Conservation (phyloP, 2,113 vertebrate genomes). For the Coracopsis vasa region DNA sequence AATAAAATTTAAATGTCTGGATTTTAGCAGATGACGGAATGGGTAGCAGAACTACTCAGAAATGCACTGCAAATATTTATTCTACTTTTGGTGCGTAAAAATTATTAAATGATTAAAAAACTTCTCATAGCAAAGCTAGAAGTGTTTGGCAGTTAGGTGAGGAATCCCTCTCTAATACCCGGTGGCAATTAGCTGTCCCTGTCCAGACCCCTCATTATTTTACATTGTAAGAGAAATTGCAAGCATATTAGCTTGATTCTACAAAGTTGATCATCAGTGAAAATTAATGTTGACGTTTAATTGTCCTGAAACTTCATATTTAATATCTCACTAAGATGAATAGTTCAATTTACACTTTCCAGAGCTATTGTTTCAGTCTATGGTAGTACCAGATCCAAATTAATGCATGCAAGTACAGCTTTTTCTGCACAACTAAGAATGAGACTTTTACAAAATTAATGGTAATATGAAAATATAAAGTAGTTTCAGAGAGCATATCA, state of each 20-base stretch:
- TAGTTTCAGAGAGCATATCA: neutral
- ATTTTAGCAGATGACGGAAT: neutral
- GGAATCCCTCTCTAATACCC: neutral
- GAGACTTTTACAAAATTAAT: neutral
- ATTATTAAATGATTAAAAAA: neutral
- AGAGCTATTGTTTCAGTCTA: neutral
- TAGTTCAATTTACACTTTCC: neutral
- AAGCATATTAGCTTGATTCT: neutral
- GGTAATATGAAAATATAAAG: neutral
- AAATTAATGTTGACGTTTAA: neutral
- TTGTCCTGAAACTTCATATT: constrained; percentile 7
- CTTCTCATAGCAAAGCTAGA: neutral
- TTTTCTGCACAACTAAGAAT: neutral
- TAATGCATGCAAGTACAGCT: neutral
- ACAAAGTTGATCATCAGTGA: neutral
- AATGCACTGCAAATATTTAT: neutral
- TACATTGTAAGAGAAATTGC: neutral
- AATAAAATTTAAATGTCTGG: neutral
- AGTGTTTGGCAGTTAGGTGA: neutral
- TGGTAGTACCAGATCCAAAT: neutral
- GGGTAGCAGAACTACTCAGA: neutral
- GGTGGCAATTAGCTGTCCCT: neutral
- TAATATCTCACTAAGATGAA: neutral
- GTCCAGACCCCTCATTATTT: neutral
- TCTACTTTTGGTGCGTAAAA: neutral